Evolutionary conservation across 1,140 invertebrate genomes (phyloP), one percentile per base, ranked within the genome.

Genomic region (Drosophila paulistorum): DNA sequence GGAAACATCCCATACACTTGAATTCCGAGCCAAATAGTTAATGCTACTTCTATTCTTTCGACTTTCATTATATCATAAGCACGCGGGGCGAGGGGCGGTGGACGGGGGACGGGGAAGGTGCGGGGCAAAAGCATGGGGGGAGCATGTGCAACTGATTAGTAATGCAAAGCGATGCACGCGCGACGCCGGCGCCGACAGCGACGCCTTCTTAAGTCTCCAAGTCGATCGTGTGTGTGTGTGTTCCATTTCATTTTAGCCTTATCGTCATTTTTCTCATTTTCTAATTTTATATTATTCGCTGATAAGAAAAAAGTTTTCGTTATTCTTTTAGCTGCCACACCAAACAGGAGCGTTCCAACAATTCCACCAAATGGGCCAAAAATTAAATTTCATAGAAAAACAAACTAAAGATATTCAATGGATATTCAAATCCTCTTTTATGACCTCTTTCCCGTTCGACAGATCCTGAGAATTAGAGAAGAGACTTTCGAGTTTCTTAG

Each of bases 271-370:
- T 68, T 72, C 70, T 84, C 60, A 59, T 89, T 90, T 84, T 81
- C 71, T 84, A 76, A 89, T 80, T 86, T 73, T 76, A 76, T 87
- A 71, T 77, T 77, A 78, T 71, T 41, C 69, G 35, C 74, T 87
- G 84, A 87, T 87, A 87, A 87, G 65, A 71, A 68, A 51, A 9
- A 51, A 14, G 7, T 65, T 82, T 86, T 87, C 76, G 72, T 87
- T 70, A 57, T 61, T 83, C 77, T 81, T 30, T 73, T 68, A 81
- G 81, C 69, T 81, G 80, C 17, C 37, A 39, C 37, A 1, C 37
- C 2, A 13, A n/a, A 7, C 45, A 51, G 45, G 45, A 51, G 45
- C 45, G 45, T 20, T 51, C 10, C 11, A 39, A 13, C 11, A n/a
- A 39, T 39, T 13, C 10, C 0, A 39, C 9, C 10, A 39, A 13